Conservation (phyloP, 92 coral and sea anemone species). For the Porites cylindrica region DNA sequence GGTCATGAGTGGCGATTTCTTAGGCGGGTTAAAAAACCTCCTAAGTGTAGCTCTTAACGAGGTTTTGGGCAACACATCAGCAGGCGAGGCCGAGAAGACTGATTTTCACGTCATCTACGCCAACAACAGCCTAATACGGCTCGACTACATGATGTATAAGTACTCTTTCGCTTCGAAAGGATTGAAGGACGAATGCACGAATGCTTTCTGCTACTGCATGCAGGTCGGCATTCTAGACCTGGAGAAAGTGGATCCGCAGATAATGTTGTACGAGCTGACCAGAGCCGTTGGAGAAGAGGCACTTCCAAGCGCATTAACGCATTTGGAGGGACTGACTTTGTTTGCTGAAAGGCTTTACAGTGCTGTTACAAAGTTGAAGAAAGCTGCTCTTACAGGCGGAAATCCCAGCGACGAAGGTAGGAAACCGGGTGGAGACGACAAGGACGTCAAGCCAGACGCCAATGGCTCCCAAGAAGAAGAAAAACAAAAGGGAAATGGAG, state of each 20-base stretch:
- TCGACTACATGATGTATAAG: slow-evolving; percentile 46
- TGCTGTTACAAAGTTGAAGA: neutral
- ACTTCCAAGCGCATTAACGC: slow-evolving; percentile 7
- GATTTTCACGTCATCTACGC: slow-evolving; percentile 40
- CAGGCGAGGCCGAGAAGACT: slow-evolving; percentile 9
- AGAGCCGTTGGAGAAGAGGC: slow-evolving; percentile 34
- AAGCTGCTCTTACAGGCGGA: neutral
- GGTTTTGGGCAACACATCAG: slow-evolving; percentile 39
- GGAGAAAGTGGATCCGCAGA: slow-evolving; percentile 42
- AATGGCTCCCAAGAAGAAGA: too few species aligned
- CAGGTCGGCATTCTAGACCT: slow-evolving; percentile 46
- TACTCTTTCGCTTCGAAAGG: slow-evolving; percentile 37
- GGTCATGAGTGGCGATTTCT: slow-evolving; percentile 18
- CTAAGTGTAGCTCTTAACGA: neutral
- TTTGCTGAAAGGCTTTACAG: slow-evolving; percentile 41
- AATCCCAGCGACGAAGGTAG: too few species aligned
- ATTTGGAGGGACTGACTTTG: slow-evolving; percentile 21
- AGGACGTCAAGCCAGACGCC: too few species aligned
- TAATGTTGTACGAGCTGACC: slow-evolving; percentile 50
- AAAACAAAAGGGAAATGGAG: too few species aligned
- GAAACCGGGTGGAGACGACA: too few species aligned
- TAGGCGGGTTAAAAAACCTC: slow-evolving; percentile 30
- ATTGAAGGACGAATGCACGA: slow-evolving; percentile 16
- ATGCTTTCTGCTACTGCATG: slow-evolving; percentile 44
- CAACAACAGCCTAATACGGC: slow-evolving; percentile 51